Conservation (phyloP, 2,113 vertebrate genomes). For the Megatriorchis doriae region DNA sequence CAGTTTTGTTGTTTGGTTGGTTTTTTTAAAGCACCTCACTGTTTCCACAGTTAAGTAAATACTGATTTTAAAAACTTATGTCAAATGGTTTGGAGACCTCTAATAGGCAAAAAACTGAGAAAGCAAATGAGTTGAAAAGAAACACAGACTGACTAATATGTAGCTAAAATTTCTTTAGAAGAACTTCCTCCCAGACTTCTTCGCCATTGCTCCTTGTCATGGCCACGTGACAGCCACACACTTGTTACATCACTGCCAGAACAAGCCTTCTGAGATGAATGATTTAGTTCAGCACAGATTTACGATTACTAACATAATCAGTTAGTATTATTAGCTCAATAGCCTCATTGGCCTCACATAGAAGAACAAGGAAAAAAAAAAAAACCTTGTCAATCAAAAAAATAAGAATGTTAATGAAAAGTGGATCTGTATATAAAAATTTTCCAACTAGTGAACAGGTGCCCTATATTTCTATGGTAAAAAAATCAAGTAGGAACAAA, state of each 20-base stretch:
- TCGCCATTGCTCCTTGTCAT: background rate
- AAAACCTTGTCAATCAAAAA: background rate
- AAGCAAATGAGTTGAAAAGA: background rate
- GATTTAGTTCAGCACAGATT: background rate
- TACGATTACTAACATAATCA: background rate
- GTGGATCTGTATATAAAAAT: background rate
- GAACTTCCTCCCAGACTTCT: background rate
- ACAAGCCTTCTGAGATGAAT: background rate
- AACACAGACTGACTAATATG: background rate
- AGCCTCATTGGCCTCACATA: background rate
- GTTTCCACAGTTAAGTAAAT: background rate
- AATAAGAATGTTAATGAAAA: background rate
- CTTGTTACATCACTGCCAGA: background rate
- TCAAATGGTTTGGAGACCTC: background rate
- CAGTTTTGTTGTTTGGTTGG: accelerated
- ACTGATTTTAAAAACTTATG: background rate
- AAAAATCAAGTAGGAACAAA: background rate
- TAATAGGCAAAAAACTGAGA: background rate
- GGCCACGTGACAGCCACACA: background rate
- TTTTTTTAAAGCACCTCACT: background rate
- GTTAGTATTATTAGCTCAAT: background rate
- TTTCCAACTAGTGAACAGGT: background rate
- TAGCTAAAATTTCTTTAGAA: background rate
- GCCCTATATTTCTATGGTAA: background rate
- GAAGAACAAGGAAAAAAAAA: background rate